A percentile compares a stretch with the other conserved stretches of the same genome.
Conservation (phyloP, 2,797 vertebrate species). For the Spea hammondii region DNA sequence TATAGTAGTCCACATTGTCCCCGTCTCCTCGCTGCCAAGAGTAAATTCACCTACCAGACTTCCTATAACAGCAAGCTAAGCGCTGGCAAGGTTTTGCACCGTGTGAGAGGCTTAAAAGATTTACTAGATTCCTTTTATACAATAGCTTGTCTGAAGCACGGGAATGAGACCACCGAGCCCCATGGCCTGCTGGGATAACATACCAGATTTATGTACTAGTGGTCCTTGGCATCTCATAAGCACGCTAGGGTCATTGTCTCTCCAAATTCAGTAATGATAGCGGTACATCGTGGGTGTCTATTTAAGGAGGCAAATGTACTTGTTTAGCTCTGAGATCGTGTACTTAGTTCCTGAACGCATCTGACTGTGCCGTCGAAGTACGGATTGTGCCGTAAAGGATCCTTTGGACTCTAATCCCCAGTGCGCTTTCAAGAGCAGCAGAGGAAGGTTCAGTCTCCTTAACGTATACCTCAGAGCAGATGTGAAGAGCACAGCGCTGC, state of each 20-base stretch:
- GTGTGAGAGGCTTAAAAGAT: slow-evolving; percentile 33
- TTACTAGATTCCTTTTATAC: slow-evolving; percentile 9
- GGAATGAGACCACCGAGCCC: slow-evolving; percentile 4
- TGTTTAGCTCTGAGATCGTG: too few relatives aligned
- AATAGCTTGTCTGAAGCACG: slow-evolving; percentile 6
- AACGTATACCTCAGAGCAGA: slow-evolving; percentile 34
- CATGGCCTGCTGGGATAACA: not conserved
- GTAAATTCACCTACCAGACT: not conserved
- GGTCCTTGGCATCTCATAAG: not conserved
- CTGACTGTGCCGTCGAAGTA: too few relatives aligned
- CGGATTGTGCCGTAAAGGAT: too few relatives aligned
- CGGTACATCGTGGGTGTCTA: too few relatives aligned
- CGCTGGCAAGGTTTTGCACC: slow-evolving; percentile 19
- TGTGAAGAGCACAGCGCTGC: slow-evolving; percentile 20
- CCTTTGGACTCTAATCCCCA: not conserved
- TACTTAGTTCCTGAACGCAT: too few relatives aligned
- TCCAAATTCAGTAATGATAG: too few relatives aligned
- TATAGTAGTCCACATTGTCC: not conserved
- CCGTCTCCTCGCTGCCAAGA: not conserved
- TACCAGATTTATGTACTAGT: not conserved
- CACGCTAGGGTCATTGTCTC: too few relatives aligned
- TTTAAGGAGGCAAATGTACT: too few relatives aligned
- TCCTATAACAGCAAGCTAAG: slow-evolving; percentile 21
- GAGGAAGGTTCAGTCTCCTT: not conserved
- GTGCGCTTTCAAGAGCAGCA: not conserved